Base-by-base conservation (phyloP, 2,797 vertebrate genomes). In the Peromyscus eremicus region DNA sequence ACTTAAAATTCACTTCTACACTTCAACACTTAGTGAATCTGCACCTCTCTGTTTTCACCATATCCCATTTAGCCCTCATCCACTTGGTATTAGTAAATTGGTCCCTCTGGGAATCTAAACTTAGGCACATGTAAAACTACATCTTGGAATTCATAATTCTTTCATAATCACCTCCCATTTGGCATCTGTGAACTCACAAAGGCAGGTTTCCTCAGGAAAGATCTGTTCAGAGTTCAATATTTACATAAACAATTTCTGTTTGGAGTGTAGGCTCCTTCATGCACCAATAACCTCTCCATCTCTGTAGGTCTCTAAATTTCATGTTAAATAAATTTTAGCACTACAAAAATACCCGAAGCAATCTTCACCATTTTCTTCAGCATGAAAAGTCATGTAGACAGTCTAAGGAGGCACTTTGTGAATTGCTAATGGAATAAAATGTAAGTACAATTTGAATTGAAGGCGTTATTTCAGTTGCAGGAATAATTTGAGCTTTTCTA, bases 71-170 rank as follows among this genome's bases (percentile, higher is more conserved):
- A 97, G 97, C 92, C 88, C 62, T 97, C 98, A 98, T 95, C 98
- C 91, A 97, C 89, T 98, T 98, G 98, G 98, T 98, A 98, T 98
- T 99, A 98, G 98, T 97, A 99, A 99, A 99, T 99, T 99, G 98
- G 98, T 98, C 98, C 98, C 98, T 98, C 98, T 98, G 99, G 98
- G 98, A 98, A 98, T 98, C 98, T 98, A 98, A 98, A 98, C 97
- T 98, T 98, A 98, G 98, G 97, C 92, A 94, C 96, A 98, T 87
- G 73, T 97, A 98, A 98, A 97, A 98, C 97, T 96, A 95, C 95
- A 97, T 8, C 32, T 97, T 98, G 96, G 98, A 98, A 99, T 97
- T 97, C 84, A 64, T 98, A 98, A 97, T 98, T 98, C 98, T 98
- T 95, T 98, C 97, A 96, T 98, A 98, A 99, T 98, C 95, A 96